Evolutionary conservation across 2,797 vertebrate species (phyloP).

Genomic region (Pampus argenteus): DNA sequence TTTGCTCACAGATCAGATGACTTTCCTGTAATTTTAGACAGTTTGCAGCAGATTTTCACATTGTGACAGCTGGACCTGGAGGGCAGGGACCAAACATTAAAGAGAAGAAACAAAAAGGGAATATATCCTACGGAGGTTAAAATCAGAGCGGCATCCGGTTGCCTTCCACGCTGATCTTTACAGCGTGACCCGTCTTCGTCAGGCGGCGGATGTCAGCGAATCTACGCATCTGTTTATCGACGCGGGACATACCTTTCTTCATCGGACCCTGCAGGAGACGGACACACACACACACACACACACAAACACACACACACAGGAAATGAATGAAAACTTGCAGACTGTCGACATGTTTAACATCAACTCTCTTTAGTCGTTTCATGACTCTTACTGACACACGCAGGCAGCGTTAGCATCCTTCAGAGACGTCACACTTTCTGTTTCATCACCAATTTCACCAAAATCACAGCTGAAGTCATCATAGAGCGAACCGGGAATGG

Average conservation of each 20-base stretch:
- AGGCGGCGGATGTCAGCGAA: conserved; percentile 95
- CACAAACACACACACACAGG: too few species aligned
- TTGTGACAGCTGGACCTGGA: conserved; percentile 47
- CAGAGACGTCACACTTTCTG: too few species aligned
- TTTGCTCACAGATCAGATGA: conserved; percentile 9
- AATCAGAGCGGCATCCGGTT: conserved; percentile 98
- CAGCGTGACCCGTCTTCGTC: conserved; percentile 93
- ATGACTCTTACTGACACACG: conserved; percentile 6
- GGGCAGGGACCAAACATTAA: conserved; percentile 18
- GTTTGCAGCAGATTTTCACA: conserved; percentile 26
- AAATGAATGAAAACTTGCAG: too few species aligned
- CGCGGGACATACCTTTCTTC: conserved; percentile 95
- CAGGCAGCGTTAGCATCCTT: not conserved
- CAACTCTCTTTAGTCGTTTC: not conserved
- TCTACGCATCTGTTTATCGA: conserved; percentile 97
- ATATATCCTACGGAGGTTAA: conserved; percentile 56
- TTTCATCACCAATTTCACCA: too few species aligned
- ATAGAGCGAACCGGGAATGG: too few species aligned
- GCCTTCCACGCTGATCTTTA: conserved; percentile 98
- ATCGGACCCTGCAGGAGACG: conserved; percentile 84
- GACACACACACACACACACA: not conserved
- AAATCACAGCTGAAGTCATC: too few species aligned
- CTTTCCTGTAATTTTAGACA: conserved; percentile 7
- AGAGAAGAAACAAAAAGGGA: conserved; percentile 23
- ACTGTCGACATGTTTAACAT: too few species aligned